These are phyloP conservation scores for Cirrhinus mrigala DNA, from an alignment of 2,797 vertebrate species.

Conservation along the genomic window DNA sequence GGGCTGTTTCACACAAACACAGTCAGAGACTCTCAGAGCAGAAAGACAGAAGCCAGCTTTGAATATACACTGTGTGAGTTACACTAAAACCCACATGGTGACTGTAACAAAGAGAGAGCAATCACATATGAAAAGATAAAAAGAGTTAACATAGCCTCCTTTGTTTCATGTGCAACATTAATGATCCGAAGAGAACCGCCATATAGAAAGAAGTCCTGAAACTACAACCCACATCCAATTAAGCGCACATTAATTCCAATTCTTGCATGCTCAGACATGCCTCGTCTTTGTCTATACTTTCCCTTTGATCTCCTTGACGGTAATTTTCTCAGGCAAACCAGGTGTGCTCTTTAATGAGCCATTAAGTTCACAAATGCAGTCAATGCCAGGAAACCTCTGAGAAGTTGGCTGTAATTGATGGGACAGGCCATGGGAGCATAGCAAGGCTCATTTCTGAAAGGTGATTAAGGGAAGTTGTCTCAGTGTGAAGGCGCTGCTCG, in stretches of 20 bases:
- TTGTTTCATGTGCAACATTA: conserved; percentile 41
- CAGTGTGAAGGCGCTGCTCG: conserved; percentile 53
- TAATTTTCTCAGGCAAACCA: conserved; percentile 63
- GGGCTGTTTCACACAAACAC: conserved; percentile 67
- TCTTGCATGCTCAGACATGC: conserved; percentile 35
- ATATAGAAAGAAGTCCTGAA: conserved; percentile 16
- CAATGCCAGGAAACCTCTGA: conserved; percentile 61
- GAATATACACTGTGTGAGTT: conserved; percentile 2
- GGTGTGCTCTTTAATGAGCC: conserved; percentile 68
- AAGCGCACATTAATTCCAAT: conserved; percentile 7
- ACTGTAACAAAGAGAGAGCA: background rate
- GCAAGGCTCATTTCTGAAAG: conserved; percentile 65
- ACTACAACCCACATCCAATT: conserved; percentile 33
- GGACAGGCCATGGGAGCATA: conserved; percentile 53
- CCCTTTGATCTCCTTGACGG: conserved; percentile 52
- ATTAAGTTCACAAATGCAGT: conserved; percentile 69
- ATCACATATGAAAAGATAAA: conserved; percentile 22
- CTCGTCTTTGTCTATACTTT: conserved; percentile 45
- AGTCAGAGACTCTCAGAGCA: conserved; percentile 47
- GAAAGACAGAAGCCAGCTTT: background rate
- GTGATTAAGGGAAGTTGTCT: conserved; percentile 70
- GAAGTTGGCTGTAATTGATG: conserved; percentile 67
- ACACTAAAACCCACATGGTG: background rate
- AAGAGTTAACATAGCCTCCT: background rate
- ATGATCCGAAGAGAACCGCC: conserved; percentile 8